phyloP scores from a whole-genome alignment of 2,113 vertebrate genomes.

The Rhagologus leucostigma region DNA sequence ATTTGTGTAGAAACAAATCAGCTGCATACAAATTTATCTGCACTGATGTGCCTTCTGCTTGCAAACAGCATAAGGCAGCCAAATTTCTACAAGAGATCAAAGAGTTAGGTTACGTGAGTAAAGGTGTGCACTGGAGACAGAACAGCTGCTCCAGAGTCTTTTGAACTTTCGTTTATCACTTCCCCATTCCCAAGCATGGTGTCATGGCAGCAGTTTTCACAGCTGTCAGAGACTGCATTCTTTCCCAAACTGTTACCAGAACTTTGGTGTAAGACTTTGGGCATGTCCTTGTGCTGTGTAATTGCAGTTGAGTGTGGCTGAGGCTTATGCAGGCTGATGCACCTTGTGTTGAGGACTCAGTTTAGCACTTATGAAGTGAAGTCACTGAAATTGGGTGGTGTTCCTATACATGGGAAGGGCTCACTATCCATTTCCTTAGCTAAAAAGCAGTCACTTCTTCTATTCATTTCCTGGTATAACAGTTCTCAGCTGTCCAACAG shows the following conservation, averaged over 20 bases:
- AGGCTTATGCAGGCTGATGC: not conserved
- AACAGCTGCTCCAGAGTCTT: constrained; percentile 23
- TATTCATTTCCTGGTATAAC: not conserved
- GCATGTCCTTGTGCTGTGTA: not conserved
- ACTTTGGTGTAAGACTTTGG: not conserved
- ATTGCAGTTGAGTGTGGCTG: not conserved
- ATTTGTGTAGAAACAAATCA: not conserved
- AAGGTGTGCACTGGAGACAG: not conserved
- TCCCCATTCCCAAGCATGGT: not conserved
- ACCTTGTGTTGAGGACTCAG: not conserved
- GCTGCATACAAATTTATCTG: not conserved
- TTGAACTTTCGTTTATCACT: constrained; percentile 12
- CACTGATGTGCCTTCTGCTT: not conserved
- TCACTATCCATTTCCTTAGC: not conserved
- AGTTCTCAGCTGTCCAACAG: not conserved
- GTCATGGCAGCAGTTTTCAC: not conserved
- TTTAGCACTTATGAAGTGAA: not conserved
- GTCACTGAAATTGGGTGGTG: not conserved
- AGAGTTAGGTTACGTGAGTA: not conserved
- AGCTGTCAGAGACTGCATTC: not conserved
- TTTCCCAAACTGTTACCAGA: not conserved
- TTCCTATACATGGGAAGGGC: not conserved
- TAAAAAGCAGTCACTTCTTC: not conserved
- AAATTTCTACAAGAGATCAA: constrained; percentile 16
- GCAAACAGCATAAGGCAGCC: not conserved